Evolutionary conservation across 2,113 vertebrate genomes (phyloP), one percentile per base, ranked within the genome.

Genomic region (Orientallactaga bullata): DNA sequence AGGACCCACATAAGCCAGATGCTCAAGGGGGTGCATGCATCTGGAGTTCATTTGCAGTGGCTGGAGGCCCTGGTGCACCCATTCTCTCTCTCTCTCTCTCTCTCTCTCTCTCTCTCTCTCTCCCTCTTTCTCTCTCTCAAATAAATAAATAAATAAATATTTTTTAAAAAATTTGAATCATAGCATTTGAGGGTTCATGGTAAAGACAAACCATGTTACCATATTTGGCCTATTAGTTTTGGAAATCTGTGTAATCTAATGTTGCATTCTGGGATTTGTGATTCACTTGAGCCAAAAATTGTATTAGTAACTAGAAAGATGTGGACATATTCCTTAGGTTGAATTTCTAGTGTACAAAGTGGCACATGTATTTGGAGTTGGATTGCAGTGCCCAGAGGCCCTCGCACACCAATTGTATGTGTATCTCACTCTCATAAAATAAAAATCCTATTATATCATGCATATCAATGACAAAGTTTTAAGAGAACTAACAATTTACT

Each of bases 401-500:
- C 42, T 47, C 5, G 42, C 42, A 47, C 42, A 47, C 42, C 42
- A 47, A 47, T 47, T 47, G 42, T 47, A 8, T 47, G 8, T 47
- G 42, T 47, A 8, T 47, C 8, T 47, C 42, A 47, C 42, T 47
- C 42, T 47, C 42, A 47, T 5, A 47, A 47, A 47, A 47, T 47
- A 47, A 47, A 47, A 89, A 97, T 77, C 9, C 72, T 94, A 85
- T 94, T 35, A 73, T 35, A 85, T 10, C 66, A 60, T 60, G 61
- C 89, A 90, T 80, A 83, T 55, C 89, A 97, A 96, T 71, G 61
- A 95, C 30, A 32, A 93, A 42, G 51, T 95, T 91, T 95, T 35
- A 96, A 96, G 90, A 93, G 51, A 71, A 66, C 66, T 88, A 93
- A 66, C 37, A 80, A 74, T 95, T 96, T 88, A 39, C 81, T 68